Evolutionary conservation across 2,113 vertebrate species (phyloP).

Genomic region (Promerops cafer): DNA sequence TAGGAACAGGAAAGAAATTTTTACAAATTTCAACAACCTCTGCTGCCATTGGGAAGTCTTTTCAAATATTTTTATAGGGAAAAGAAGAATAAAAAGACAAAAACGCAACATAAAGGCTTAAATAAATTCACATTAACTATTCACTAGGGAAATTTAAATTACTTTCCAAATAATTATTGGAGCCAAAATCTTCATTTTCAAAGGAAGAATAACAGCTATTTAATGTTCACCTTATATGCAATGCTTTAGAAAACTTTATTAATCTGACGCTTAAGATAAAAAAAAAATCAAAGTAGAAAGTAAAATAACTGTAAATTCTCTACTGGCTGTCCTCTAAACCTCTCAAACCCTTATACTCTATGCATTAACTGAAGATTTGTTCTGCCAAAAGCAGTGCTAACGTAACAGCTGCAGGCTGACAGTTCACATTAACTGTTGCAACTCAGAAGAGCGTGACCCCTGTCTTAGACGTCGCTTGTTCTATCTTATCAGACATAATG

Average conservation of each 20-base stretch:
- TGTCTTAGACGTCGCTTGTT: slow-evolving; percentile 41
- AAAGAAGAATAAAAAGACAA: neutral
- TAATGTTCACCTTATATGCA: neutral
- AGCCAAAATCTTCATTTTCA: neutral
- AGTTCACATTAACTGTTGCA: slow-evolving; percentile 55
- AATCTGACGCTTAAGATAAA: neutral
- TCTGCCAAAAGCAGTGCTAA: slow-evolving; percentile 30
- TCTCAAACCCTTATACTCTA: neutral
- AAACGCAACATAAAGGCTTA: neutral
- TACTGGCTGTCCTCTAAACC: slow-evolving; percentile 25
- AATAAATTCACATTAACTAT: neutral
- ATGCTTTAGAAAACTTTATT: neutral
- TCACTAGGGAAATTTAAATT: neutral
- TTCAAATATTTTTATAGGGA: neutral
- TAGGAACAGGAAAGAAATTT: neutral
- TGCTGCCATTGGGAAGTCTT: neutral
- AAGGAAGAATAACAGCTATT: neutral
- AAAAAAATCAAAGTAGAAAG: neutral
- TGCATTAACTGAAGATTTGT: slow-evolving; percentile 38
- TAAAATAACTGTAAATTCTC: slow-evolving; percentile 9
- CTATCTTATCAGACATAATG: slow-evolving; percentile 53
- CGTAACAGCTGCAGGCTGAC: slow-evolving; percentile 60
- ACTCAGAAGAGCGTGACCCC: neutral
- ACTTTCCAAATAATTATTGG: neutral
- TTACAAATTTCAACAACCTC: neutral